Base-by-base conservation (phyloP, 2,113 vertebrate species). In the Furnarius figulus region DNA sequence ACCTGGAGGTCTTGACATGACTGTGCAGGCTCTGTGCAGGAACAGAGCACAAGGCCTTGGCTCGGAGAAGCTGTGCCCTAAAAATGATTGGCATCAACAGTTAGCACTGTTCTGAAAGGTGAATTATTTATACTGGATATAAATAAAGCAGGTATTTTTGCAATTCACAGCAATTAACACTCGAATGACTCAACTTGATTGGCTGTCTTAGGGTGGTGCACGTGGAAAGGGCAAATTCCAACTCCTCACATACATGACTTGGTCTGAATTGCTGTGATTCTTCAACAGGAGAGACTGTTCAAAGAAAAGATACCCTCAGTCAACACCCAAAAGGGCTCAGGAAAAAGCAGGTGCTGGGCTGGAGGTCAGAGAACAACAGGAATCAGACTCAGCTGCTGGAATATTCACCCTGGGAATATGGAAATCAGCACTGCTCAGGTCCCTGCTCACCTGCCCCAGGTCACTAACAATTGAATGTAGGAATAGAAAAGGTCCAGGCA, bases 381-480 rank as follows among this genome's bases (percentile, higher is more conserved):
- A 81, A 59, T 85, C 25, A 8, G 50, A 77, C 39, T 59, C 55
- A 72, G 78, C 39, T 87, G 84, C 12, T 15, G 25, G 46, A 87
- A 88, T 82, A 90, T 93, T 81, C 66, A 63, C 39, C 47, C 77
- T 14, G 65, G 65, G 77, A 67, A 72, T 37, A 82, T 31, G 46
- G 84, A 61, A 89, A 95, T 76, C 21, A 61, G 52, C 12, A 40
- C 73, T 75, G 73, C 56, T 46, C 39, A 31, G 25, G 52, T 40
- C 77, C 61, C 91, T 68, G 6, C 86, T 82, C 87, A 78, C 79
- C 91, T 59, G 71, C 74, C 65, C 62, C 8, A 33, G 87, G 77
- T 87, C 93, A 89, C 70, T 12, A 68, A 42, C 93, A 94, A 97
- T 23, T 56, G 37, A 90, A 97, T 46, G 40, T 7, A 72, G 72